Conservation (phyloP, 2,113 vertebrate genomes). For the Gymnorhina tibicen region DNA sequence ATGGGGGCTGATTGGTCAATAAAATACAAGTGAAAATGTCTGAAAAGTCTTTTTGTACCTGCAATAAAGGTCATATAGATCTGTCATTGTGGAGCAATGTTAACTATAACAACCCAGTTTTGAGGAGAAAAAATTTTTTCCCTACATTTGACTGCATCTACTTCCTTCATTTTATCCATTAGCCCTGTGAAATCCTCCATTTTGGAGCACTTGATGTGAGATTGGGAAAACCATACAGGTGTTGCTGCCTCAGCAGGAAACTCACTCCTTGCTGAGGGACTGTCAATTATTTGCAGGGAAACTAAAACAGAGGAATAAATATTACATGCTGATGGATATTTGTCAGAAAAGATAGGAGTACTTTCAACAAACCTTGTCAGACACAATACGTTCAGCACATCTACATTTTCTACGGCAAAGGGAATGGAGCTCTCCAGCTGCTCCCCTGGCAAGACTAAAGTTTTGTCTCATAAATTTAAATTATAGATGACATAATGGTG, state of each 20-base stretch:
- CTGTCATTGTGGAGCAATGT: background rate
- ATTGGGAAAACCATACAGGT: slow-evolving; percentile 7
- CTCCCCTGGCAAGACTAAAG: slow-evolving; percentile 70
- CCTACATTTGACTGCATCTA: background rate
- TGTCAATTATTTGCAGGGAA: slow-evolving; percentile 64
- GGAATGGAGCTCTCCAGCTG: slow-evolving; percentile 70
- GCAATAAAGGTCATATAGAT: background rate
- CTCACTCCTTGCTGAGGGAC: slow-evolving; percentile 37
- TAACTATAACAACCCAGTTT: background rate
- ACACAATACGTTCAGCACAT: slow-evolving; percentile 52
- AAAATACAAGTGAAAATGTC: background rate
- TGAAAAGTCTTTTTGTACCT: background rate
- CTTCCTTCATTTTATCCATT: slow-evolving; percentile 23
- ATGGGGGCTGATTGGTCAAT: rapidly evolving
- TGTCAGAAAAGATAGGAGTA: slow-evolving; percentile 63
- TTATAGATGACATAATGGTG: slow-evolving; percentile 74
- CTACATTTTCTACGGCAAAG: slow-evolving; percentile 69
- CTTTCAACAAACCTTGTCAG: slow-evolving; percentile 67
- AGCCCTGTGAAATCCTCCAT: slow-evolving; percentile 20
- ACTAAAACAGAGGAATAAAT: slow-evolving; percentile 73
- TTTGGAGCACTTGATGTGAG: slow-evolving; percentile 2
- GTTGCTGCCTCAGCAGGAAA: slow-evolving; percentile 64
- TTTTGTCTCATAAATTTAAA: slow-evolving; percentile 77
- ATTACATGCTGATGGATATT: slow-evolving; percentile 75
- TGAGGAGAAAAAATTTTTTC: background rate